A percentile compares a stretch with the other conserved stretches of the same genome.
Evolutionary conservation across 2,888 invertebrate genomes (phyloP).

Genomic region (Cephus rjabovi): DNA sequence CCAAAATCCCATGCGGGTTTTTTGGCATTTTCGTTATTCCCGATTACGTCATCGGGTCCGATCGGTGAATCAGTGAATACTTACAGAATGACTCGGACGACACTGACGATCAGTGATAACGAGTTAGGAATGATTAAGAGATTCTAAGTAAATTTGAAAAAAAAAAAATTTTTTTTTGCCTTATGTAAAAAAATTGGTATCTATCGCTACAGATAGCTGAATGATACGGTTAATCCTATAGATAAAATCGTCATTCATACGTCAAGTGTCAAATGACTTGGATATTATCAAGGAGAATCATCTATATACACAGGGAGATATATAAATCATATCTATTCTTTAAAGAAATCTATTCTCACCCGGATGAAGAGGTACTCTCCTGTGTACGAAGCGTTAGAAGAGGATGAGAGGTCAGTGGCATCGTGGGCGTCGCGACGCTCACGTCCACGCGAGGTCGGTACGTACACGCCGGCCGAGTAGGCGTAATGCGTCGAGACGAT

Average conservation of each 20-base stretch:
- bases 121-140: not conserved
- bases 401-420: not conserved
- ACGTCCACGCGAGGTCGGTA: slow-evolving; percentile 1
- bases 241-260: not conserved
- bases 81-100: not conserved
- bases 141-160: not conserved
- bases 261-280: not conserved
- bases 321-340: not conserved
- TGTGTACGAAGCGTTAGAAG: not conserved
- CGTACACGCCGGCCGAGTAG: not conserved
- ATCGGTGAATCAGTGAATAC: not conserved
- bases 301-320: not conserved
- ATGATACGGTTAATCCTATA: not conserved
- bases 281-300: not conserved
- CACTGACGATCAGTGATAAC: too few species aligned
- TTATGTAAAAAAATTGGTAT: not conserved
- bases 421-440: slow-evolving; percentile 4
- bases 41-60: not conserved
- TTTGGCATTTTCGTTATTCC: not conserved
- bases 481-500: slow-evolving; percentile 8
- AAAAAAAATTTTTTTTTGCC: not conserved
- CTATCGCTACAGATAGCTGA: not conserved
- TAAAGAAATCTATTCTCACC: not conserved
- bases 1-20: not conserved
- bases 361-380: not conserved